These are phyloP conservation scores for Nemopilema nomurai DNA, from an alignment of 30 jellyfish, hydroid and myxozoan species.

Conservation along the genomic window DNA sequence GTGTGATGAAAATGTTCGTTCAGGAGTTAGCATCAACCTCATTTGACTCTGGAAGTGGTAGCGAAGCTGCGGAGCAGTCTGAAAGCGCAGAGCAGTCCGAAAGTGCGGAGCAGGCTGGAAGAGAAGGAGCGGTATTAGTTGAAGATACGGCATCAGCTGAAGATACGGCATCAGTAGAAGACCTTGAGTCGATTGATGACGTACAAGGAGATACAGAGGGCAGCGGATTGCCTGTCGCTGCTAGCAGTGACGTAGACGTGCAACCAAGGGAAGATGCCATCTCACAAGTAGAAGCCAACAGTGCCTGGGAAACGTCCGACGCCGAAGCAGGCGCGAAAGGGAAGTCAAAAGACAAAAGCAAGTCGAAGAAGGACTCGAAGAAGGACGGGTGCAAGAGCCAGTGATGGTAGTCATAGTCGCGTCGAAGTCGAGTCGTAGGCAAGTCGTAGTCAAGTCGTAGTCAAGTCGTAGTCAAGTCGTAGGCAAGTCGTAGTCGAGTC, in stretches of 20 bases:
- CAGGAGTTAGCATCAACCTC: conserved; percentile 39
- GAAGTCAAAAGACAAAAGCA: conserved; percentile 37
- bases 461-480: no score
- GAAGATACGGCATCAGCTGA: neutral
- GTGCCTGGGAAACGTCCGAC: conserved; percentile 46
- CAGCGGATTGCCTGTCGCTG: neutral
- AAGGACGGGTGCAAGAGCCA: conserved; percentile 97
- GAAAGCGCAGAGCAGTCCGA: neutral
- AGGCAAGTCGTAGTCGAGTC: no score
- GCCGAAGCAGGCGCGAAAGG: conserved; percentile 35
- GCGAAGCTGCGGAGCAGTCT: conserved; percentile 7
- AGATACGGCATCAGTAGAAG: neutral
- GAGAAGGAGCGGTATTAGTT: neutral
- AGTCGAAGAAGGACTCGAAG: conserved; percentile 81
- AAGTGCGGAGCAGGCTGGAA: neutral
- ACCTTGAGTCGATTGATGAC: neutral
- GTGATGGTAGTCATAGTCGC: conserved; percentile 6
- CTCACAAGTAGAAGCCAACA: neutral
- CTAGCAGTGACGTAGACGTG: neutral
- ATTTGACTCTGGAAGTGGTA: conserved; percentile 22
- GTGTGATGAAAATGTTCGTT: conserved; percentile 34
- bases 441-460: no score
- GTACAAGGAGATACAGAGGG: neutral
- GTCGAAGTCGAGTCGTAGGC: neutral
- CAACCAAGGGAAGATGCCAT: neutral